phyloP scores from a whole-genome alignment of 2,797 vertebrate genomes.

The Smutsia gigantea region DNA sequence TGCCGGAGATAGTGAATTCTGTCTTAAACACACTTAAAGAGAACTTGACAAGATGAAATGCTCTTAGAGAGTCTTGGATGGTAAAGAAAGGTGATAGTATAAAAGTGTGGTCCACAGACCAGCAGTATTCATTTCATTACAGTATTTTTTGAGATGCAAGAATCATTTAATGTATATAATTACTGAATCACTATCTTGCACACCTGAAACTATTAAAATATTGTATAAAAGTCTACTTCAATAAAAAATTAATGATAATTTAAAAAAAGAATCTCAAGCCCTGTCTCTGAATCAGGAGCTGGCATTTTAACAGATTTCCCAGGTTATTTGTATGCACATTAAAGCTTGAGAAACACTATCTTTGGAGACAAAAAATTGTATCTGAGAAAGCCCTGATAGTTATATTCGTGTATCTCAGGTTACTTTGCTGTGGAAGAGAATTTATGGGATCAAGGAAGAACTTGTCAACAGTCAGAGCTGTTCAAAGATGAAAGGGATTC shows the following conservation, averaged over 20 bases:
- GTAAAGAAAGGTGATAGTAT: background rate
- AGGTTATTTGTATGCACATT: background rate
- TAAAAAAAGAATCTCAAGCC: background rate
- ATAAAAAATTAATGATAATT: too few species aligned
- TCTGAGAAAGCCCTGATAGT: background rate
- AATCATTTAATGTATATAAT: background rate
- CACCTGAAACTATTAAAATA: too few species aligned
- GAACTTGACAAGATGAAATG: background rate
- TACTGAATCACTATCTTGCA: too few species aligned
- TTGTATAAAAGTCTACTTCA: too few species aligned
- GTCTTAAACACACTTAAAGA: background rate
- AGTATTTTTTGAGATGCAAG: background rate
- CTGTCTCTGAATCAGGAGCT: background rate
- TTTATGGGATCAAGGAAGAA: constrained; percentile 16
- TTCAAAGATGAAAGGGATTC: background rate
- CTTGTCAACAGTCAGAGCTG: background rate
- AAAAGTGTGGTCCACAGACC: fast-evolving
- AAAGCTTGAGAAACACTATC: background rate
- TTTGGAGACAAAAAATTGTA: background rate
- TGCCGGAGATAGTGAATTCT: background rate
- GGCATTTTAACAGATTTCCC: background rate
- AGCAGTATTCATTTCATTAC: background rate
- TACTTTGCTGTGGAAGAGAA: background rate
- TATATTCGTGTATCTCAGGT: background rate
- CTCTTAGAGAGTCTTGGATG: background rate